These are phyloP conservation scores for Cataglyphis hispanica DNA, from an alignment of 1,140 invertebrate genomes.

Conservation along the genomic window DNA sequence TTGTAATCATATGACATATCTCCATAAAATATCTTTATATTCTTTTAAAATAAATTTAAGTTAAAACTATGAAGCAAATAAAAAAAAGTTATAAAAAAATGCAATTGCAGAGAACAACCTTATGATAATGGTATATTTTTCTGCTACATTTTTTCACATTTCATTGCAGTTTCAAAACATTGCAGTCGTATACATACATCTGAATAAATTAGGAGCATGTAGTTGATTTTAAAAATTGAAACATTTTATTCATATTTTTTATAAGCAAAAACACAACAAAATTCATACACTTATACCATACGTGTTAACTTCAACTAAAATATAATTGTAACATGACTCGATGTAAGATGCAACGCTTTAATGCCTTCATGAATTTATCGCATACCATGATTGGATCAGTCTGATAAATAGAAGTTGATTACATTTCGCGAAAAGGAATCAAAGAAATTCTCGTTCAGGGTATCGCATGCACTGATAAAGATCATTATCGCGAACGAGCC, in stretches of 20 bases:
- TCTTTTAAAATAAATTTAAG: too few relatives aligned
- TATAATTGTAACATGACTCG: conserved; percentile 84
- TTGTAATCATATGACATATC: too few relatives aligned
- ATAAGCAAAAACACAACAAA: conserved; percentile 86
- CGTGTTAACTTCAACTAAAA: conserved; percentile 83
- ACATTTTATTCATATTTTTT: conserved; percentile 86
- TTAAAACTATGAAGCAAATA: too few relatives aligned
- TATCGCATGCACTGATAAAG: conserved; percentile 70
- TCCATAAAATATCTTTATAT: too few relatives aligned
- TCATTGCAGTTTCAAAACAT: too few relatives aligned
- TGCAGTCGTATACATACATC: too few relatives aligned
- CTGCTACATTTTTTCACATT: too few relatives aligned
- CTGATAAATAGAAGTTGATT: conserved; percentile 55
- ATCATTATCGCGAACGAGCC: conserved; percentile 19
- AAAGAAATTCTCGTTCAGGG: conserved; percentile 42
- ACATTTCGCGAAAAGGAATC: conserved; percentile 64
- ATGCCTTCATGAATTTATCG: conserved; percentile 72
- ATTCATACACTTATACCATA: conserved; percentile 85
- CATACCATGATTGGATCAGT: conserved; percentile 58
- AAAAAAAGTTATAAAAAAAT: too few relatives aligned
- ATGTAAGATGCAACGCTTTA: conserved; percentile 77
- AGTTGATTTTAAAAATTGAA: conserved; percentile 74
- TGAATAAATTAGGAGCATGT: not conserved
- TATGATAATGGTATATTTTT: too few relatives aligned
- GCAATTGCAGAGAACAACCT: too few relatives aligned